Percentiles rank a stretch among this genome's conserved stretches.
phyloP scores from a whole-genome alignment of 2,888 invertebrate species.

The Aphrophora alni region DNA sequence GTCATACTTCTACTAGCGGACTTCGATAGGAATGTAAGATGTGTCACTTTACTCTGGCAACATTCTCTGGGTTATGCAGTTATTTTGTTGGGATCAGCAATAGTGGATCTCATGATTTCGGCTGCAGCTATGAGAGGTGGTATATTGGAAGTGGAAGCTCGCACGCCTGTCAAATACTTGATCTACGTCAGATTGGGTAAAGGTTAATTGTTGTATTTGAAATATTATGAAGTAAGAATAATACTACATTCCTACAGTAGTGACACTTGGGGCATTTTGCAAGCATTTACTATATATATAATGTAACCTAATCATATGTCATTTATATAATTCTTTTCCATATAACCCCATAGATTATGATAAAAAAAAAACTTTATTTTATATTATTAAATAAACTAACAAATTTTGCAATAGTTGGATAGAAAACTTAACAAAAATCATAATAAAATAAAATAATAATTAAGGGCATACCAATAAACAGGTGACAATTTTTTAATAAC shows the following conservation, averaged over 20 bases:
- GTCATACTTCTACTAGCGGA: constrained; percentile 65
- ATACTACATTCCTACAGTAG: no score
- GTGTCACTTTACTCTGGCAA: constrained; percentile 62
- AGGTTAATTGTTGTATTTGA: constrained; percentile 54
- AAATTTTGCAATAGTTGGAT: no score
- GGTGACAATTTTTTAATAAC: no score
- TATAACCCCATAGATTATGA: no score
- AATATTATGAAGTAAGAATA: no score
- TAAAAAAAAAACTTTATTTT: no score
- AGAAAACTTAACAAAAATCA: no score
- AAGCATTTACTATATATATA: neutral
- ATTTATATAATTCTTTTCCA: neutral
- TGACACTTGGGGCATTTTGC: no score
- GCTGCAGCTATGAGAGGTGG: constrained; percentile 79
- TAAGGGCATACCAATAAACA: no score
- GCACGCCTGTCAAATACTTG: constrained; percentile 78
- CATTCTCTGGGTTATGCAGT: constrained; percentile 68
- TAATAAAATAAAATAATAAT: no score
- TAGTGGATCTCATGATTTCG: constrained; percentile 74
- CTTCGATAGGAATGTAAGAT: constrained; percentile 61
- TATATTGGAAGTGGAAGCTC: constrained; percentile 75
- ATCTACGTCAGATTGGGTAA: constrained; percentile 79
- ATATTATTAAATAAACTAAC: no score
- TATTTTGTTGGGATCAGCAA: constrained; percentile 65
- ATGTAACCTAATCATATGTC: constrained; percentile 20